Conservation (phyloP, 2,797 vertebrate genomes). For the Chiloscyllium punctatum region DNA sequence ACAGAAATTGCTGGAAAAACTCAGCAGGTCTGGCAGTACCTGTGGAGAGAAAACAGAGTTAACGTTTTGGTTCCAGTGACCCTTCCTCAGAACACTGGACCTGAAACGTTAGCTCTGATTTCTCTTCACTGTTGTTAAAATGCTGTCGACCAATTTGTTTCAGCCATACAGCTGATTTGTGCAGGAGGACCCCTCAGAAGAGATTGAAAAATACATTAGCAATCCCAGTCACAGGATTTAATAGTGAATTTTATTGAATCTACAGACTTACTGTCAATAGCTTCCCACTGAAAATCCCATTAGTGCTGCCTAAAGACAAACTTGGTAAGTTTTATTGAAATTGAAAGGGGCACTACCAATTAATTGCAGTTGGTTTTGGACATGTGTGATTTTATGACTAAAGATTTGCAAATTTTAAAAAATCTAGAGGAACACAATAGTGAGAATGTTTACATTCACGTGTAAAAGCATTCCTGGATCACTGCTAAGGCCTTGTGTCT, state of each 20-base stretch:
- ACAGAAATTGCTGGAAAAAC: too few species aligned
- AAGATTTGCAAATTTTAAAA: background rate
- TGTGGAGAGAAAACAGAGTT: too few species aligned
- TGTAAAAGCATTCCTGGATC: slow-evolving; percentile 10
- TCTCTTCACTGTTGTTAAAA: too few species aligned
- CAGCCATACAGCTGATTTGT: background rate
- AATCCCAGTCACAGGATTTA: background rate
- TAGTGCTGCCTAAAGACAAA: slow-evolving; percentile 5
- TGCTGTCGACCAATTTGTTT: background rate
- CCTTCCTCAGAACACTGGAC: too few species aligned
- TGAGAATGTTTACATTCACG: slow-evolving; percentile 18
- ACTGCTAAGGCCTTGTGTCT: background rate
- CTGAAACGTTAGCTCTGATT: too few species aligned
- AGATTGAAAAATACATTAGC: background rate
- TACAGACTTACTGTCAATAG: background rate
- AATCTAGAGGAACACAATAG: background rate
- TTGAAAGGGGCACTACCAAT: background rate
- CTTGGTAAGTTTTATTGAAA: slow-evolving; percentile 1
- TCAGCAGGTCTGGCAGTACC: too few species aligned
- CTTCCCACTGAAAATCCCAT: slow-evolving; percentile 17
- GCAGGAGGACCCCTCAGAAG: background rate
- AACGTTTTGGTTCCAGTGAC: too few species aligned
- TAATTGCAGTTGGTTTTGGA: slow-evolving; percentile 12
- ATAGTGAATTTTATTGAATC: slow-evolving; percentile 8
- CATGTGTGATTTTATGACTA: background rate